phyloP scores from a whole-genome alignment of 2,113 vertebrate species.

The Callipepla californica region DNA sequence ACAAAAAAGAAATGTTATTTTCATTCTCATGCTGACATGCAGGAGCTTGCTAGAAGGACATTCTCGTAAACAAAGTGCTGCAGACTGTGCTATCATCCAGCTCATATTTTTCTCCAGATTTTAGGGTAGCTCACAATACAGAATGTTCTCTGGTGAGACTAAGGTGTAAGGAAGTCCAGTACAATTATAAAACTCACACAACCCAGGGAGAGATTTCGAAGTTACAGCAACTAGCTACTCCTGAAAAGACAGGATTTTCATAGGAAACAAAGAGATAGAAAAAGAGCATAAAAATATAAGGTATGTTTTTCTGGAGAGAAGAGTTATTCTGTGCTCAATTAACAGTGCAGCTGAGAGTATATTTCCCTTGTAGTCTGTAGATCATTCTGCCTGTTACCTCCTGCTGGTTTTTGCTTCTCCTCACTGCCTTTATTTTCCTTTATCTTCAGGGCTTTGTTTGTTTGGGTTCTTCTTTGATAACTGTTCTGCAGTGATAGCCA shows the following conservation, averaged over 20 bases:
- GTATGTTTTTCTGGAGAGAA: neutral
- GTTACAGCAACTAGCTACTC: neutral
- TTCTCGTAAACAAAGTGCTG: conserved; percentile 42
- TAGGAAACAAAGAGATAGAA: neutral
- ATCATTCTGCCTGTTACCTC: neutral
- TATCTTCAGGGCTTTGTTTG: neutral
- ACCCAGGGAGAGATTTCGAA: neutral
- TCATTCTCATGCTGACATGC: conserved; percentile 46
- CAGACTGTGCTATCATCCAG: neutral
- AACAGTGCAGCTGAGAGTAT: neutral
- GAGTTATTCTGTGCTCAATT: neutral
- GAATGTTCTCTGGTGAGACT: neutral
- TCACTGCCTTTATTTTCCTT: neutral
- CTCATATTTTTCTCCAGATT: neutral
- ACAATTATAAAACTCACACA: neutral
- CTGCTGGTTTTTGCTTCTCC: neutral
- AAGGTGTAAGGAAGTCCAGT: neutral
- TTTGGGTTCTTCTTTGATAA: neutral
- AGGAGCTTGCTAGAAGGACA: conserved; percentile 7
- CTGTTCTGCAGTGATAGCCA: neutral
- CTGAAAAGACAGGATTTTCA: neutral
- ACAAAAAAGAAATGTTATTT: conserved; percentile 56
- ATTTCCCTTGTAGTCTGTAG: neutral
- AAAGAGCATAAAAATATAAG: neutral
- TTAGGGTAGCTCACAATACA: neutral